Evolutionary conservation across 1,140 invertebrate genomes (phyloP).

Genomic region (Atta colombica): DNA sequence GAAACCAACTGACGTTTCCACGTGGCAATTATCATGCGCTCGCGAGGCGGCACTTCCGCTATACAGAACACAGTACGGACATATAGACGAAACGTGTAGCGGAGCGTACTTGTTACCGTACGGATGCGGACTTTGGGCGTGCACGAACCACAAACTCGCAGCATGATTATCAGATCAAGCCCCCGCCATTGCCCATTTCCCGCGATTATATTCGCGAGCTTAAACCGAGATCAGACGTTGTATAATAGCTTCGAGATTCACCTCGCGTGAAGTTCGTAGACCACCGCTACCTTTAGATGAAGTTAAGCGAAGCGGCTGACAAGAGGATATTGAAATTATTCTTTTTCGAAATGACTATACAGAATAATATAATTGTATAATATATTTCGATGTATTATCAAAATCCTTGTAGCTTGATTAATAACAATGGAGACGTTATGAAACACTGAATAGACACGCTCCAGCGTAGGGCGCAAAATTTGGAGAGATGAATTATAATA

Average conservation of each 20-base stretch:
- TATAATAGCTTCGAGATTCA: slow-evolving; percentile 51
- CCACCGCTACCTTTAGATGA: slow-evolving; percentile 25
- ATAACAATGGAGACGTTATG: background rate
- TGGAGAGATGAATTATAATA: too few species aligned
- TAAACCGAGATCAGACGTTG: slow-evolving; percentile 52
- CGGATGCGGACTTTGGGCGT: too few species aligned
- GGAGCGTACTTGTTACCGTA: too few species aligned
- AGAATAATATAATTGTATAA: too few species aligned
- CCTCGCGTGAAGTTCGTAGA: slow-evolving; percentile 45
- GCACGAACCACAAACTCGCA: background rate
- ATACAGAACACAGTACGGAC: background rate
- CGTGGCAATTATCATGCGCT: slow-evolving; percentile 45
- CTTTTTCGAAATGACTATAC: slow-evolving; percentile 2
- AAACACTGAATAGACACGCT: too few species aligned
- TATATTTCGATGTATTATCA: background rate
- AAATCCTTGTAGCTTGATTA: background rate
- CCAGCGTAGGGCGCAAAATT: too few species aligned
- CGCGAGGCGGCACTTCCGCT: slow-evolving; percentile 37
- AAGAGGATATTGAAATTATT: slow-evolving; percentile 47
- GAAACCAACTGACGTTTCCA: slow-evolving; percentile 39
- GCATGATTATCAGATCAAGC: slow-evolving; percentile 55
- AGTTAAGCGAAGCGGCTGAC: slow-evolving; percentile 44
- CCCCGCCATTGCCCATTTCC: slow-evolving; percentile 55
- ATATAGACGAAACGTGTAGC: slow-evolving; percentile 1
- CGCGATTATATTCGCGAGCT: slow-evolving; percentile 52